A percentile compares a stretch with the other conserved stretches of the same genome.
phyloP scores from a whole-genome alignment of 2,888 invertebrate species.

The Hypercompe scribonia region DNA sequence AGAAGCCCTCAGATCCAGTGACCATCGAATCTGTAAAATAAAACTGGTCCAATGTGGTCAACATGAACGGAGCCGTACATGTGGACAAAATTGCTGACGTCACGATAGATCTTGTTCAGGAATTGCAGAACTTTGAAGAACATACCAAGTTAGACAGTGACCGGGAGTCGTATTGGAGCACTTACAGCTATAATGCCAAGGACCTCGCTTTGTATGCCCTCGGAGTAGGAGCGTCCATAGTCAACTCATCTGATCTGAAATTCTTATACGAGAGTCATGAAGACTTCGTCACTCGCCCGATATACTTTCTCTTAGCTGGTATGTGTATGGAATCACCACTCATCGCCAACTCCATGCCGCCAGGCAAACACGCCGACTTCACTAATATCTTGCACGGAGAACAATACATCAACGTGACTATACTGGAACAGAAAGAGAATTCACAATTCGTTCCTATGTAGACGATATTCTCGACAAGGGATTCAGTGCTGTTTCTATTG shows the following conservation, averaged over 20 bases:
- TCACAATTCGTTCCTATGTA: slow-evolving; percentile 89
- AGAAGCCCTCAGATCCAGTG: slow-evolving; percentile 86
- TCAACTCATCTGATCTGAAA: slow-evolving; percentile 88
- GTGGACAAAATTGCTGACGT: slow-evolving; percentile 87
- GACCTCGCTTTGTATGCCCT: slow-evolving; percentile 96
- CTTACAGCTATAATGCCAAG: slow-evolving; percentile 84
- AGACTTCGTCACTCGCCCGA: slow-evolving; percentile 95
- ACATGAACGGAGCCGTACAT: slow-evolving; percentile 90
- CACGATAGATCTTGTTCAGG: slow-evolving; percentile 86
- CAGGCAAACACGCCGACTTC: slow-evolving; percentile 88
- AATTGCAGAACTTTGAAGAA: slow-evolving; percentile 79
- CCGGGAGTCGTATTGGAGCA: slow-evolving; percentile 72
- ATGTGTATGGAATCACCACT: slow-evolving; percentile 87
- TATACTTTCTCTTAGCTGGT: slow-evolving; percentile 94
- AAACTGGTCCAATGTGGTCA: slow-evolving; percentile 92
- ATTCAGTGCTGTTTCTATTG: slow-evolving; percentile 94
- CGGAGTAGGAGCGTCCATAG: slow-evolving; percentile 92
- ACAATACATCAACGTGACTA: slow-evolving; percentile 95
- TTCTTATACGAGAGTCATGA: slow-evolving; percentile 96
- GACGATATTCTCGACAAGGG: slow-evolving; percentile 98
- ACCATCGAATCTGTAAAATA: slow-evolving; percentile 93
- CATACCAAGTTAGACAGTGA: slow-evolving; percentile 72
- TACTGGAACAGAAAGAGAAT: slow-evolving; percentile 88
- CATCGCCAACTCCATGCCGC: slow-evolving; percentile 88
- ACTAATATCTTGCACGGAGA: slow-evolving; percentile 97